Evolutionary conservation across 2,888 invertebrate species (phyloP), one percentile per base, ranked within the genome.

Genomic region (Bembecia ichneumoniformis): DNA sequence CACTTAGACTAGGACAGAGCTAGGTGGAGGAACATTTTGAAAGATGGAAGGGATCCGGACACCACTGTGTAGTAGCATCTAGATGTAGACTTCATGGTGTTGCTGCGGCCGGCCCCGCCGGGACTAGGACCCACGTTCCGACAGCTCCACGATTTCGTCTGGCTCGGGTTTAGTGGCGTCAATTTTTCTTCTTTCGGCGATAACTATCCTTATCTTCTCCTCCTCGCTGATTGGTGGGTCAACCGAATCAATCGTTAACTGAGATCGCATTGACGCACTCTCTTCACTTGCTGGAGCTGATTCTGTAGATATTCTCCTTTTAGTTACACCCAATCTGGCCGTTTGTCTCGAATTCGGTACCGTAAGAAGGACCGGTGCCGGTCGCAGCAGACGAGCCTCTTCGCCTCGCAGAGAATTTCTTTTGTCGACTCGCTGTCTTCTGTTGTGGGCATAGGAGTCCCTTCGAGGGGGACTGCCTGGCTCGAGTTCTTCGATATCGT

Each of bases 161-260:
- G 71, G 59, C 52, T 80, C 82, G 3, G 78, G 73, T 53, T 72
- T 69, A n/a, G 66, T 51, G 34, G 88, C 77, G 53, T 90, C 90
- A 47, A 90, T 79, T 66, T 90, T 89, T 55, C 90, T 75, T 56
- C 90, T 79, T 68, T 90, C 90, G 9, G 89, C 89, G 59, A 90
- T 90, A 50, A 90, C 90, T 68, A 89, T 88, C 64, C 90, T 87
- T 56, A 90, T 89, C 57, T 88, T 89, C 57, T 90, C 83, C 57
- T 81, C 79, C 55, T 84, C 86, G 43, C 71, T 86, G 50, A 84
- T 77, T 7, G 72, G 68, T 43, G 71, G 67, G 36, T 76, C 72
- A 3, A 51, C 51, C 10, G 54, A 47, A 48, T 80, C 83, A 3
- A 71, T 66, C 28, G 73, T 66, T 34, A 59, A 59, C 46, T 60